Evolutionary conservation across 2,113 vertebrate genomes (phyloP), one percentile per base, ranked within the genome.

Genomic region (Larimichthys polyactis): DNA sequence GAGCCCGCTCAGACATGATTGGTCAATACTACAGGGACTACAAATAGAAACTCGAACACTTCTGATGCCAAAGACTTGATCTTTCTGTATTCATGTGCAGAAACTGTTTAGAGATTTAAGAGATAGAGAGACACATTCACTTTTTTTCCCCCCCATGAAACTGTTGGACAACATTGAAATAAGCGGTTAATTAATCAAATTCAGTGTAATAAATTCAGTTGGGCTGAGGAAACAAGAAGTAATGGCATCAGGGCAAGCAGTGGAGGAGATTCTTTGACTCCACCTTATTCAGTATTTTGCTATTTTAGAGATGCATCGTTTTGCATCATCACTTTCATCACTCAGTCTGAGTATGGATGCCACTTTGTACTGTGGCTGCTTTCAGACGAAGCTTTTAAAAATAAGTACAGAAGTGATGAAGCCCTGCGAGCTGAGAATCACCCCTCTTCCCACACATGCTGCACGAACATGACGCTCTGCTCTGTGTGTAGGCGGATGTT

Each of bases 371-470:
- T 71, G 52, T 63, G 29, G 40, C 22, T 67, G 48, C 82, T 7
- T 7, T 68, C 22, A 20, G 36, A 44, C 64, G 64, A 71, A 68
- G 16, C 63, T 40, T 36, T 67, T 80, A 16, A 72, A 70, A 80
- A 70, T 49, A 72, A 75, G 32, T 49, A 8, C 12, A 27, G 64
- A 71, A 15, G 44, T 52, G 73, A 44, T 70, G 43, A 82, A 81
- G 8, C 9, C 9, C 17, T 75, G 32, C 4, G 24, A 85, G 51
- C 65, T 67, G 80, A 89, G 75, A 82, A 79, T 78, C 43, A 10
- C 80, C 80, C 81, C 48, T 20, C 78, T 48, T 14, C 83, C 78
- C 83, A 86, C 89, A 74, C 81, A 65, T 69, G 24, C 22, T 65
- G 36, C 75, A 60, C 5, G 0, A 83, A 77, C 58, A 55, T 81